Evolutionary conservation across 1,140 invertebrate species (phyloP).

Genomic region (Dryas iulia): DNA sequence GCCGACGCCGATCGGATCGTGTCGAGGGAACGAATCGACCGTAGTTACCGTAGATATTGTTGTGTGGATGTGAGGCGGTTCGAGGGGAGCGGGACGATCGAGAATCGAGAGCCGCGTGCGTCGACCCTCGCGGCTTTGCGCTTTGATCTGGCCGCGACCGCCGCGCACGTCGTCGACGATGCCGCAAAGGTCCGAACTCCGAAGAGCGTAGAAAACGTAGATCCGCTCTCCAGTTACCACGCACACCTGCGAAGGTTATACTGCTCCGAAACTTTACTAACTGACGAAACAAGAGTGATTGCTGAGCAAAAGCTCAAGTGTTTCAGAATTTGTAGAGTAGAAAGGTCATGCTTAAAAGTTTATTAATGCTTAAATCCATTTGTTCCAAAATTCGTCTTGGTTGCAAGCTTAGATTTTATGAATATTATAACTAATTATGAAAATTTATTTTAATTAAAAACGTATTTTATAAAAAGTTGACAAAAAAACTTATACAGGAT

Average conservation of each 20-base stretch:
- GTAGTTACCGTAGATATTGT: constrained; percentile 50
- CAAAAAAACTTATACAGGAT: neutral
- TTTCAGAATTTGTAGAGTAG: neutral
- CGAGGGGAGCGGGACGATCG: constrained; percentile 47
- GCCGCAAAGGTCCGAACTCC: constrained; percentile 49
- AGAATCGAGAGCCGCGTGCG: constrained; percentile 67
- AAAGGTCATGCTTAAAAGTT: no score
- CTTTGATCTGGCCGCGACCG: constrained; percentile 60
- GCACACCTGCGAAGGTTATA: constrained; percentile 47
- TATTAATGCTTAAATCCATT: no score
- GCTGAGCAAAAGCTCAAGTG: constrained; percentile 14
- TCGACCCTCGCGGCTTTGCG: constrained; percentile 58
- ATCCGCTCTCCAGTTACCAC: constrained; percentile 51
- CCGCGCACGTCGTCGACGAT: constrained; percentile 54
- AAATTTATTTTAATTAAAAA: neutral
- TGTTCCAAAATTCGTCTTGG: no score
- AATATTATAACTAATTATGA: no score
- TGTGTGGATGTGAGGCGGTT: constrained; percentile 31
- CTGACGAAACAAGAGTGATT: constrained; percentile 15
- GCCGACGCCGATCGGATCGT: constrained; percentile 39
- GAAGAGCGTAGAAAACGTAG: constrained; percentile 34
- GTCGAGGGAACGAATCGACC: constrained; percentile 52
- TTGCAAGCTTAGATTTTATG: no score
- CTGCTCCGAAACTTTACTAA: constrained; percentile 32
- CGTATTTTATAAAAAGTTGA: neutral